Evolutionary conservation across 2,888 invertebrate species (phyloP), one percentile per base, ranked within the genome.

Genomic region (Gerris lacustris): DNA sequence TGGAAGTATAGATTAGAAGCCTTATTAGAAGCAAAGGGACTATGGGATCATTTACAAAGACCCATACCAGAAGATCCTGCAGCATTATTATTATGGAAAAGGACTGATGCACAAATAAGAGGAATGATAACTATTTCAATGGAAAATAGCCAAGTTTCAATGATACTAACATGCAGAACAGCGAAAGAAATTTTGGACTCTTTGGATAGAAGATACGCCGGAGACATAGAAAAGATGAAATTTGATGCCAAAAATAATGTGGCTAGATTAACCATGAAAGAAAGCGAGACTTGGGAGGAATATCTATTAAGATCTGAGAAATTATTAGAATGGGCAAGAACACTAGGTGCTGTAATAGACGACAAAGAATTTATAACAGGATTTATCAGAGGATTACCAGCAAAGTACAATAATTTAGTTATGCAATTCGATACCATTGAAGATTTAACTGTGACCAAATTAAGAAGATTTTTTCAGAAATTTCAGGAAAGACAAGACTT

Each of bases 261-360:
- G 9, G 55, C 55, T 11, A 55, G 55, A n/a, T n/a, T n/a, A n/a
- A n/a, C n/a, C n/a, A n/a, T n/a, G n/a, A n/a, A n/a, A 55, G 55
- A 55, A 55, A 55, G 5, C 15, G 5, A 55, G 15, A 55, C 55
- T 1, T 55, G 55, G 5, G 55, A 55, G 15, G 55, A 55, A 55
- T 55, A 55, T 55, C 55, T 55, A 55, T 15, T 55, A 55, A 55
- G 55, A 55, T 55, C 55, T 55, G 55, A 55, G 15, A 55, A 55
- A 55, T 55, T 55, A 55, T 55, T 55, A 55, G 55, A 55, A 55
- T 11, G 5, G 9, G 5, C 5, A 11, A 55, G 4, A 55, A 55
- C 55, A 11, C 15, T 55, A 55, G 55, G 55, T 55, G 55, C 55
- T 55, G 15, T 11, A 11, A 55, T 55, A 55, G 55, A 55, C 2